Base-by-base conservation (phyloP, 2,113 vertebrate species). In the Taxidea taxus region DNA sequence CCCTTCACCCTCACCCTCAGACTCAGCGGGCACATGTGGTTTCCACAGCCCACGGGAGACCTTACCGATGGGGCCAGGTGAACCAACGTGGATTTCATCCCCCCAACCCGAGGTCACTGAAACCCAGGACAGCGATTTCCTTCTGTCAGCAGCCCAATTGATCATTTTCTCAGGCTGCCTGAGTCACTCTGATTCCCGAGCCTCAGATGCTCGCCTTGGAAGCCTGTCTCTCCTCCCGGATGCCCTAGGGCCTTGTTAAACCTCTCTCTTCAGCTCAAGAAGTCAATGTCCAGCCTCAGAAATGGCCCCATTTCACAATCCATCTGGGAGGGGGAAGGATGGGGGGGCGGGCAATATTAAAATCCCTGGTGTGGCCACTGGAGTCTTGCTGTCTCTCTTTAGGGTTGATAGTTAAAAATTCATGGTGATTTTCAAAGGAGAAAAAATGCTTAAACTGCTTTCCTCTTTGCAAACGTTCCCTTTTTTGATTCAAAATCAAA, bases 391-490 rank as follows among this genome's bases (percentile, higher is more conserved):
- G 98, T 99, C 98, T 99, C 98, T 98, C 98, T 97, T 98, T 98
- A 96, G 97, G 98, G 98, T 97, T 96, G 98, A 98, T 99, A 96
- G 98, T 99, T 99, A 99, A 99, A 99, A 99, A 99, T 99, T 99
- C 98, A 99, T 99, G 98, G 98, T 99, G 96, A 96, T 98, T 98
- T 99, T 98, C 98, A 97, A 98, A 98, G 98, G 98, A 87, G 86
- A 91, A 84, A 97, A 97, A 96, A 44, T 94, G 97, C 98, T 98
- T 98, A 98, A 99, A 98, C 98, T 97, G 97, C 98, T 98, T 98
- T 98, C 98, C 96, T 98, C 92, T 97, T 97, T 98, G 97, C 98
- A 98, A 98, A 97, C 96, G 29, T 98, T 98, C 98, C 98, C 88
- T 81, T 95, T 98, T 99, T 98, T 98, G 97, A 99, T 98, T 99